phyloP scores from a whole-genome alignment of 2,113 vertebrate species.

The Siniperca knerii region DNA sequence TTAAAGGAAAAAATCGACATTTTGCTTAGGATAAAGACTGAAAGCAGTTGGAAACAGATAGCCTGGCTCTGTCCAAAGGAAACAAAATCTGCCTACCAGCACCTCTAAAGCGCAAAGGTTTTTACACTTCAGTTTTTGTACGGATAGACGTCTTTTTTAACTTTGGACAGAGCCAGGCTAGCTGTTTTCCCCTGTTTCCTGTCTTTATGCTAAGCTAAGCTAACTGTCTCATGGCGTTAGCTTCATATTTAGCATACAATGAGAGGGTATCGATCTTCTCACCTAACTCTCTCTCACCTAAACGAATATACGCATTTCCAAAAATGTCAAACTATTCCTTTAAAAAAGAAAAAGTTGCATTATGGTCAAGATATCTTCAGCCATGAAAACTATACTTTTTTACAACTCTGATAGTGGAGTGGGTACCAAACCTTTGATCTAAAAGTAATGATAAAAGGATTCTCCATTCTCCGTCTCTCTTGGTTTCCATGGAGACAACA shows the following conservation, averaged over 20 bases:
- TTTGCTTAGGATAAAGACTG: not conserved
- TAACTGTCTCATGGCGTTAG: not conserved
- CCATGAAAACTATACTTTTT: slow-evolving; percentile 29
- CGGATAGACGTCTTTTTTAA: not conserved
- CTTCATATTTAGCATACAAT: not conserved
- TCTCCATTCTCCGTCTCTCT: slow-evolving; percentile 51
- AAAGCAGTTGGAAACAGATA: not conserved
- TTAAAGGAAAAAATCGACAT: not conserved
- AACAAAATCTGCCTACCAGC: not conserved
- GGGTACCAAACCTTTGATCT: slow-evolving; percentile 63
- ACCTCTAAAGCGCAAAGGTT: not conserved
- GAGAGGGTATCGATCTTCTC: not conserved
- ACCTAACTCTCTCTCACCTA: not conserved
- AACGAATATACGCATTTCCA: too few species aligned
- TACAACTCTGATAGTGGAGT: slow-evolving; percentile 16
- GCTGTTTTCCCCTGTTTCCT: not conserved
- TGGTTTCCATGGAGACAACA: slow-evolving; percentile 73
- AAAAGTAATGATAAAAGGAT: slow-evolving; percentile 64
- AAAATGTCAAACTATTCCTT: not conserved
- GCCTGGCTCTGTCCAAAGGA: not conserved
- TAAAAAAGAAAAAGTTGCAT: slow-evolving; percentile 9
- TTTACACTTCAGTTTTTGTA: not conserved
- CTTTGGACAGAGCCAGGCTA: not conserved
- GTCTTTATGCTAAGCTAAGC: not conserved
- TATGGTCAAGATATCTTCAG: not conserved